Evolutionary conservation across 2,888 invertebrate genomes (phyloP), one percentile per base, ranked within the genome.

Genomic region (Linnaemya tessellans): DNA sequence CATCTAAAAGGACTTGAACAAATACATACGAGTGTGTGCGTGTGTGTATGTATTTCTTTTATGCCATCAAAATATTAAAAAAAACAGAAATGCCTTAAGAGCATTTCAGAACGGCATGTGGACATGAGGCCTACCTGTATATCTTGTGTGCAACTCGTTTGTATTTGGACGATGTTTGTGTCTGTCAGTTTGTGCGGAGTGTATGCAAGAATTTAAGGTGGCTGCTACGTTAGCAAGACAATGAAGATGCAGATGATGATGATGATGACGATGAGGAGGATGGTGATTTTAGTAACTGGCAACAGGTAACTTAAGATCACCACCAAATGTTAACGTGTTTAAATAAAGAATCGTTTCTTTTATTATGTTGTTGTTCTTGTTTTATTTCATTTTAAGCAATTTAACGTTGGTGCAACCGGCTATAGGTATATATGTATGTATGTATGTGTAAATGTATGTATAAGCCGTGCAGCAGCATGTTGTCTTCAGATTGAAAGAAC

Each of bases 281-380:
- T 68, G 74, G 73, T 54, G 70, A 84, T 65, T 80, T 80, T 60
- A 73, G 49, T 73, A 80, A 80, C 71, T 71, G 75, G 80, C 77
- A 78, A 64, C 84, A 84, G 84, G 84, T 84, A 84, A 84, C 80
- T 64, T 81, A 84, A 84, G 84, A 81, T 73, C 84, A 84, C 60
- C 49, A 78, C 73, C 78, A 84, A 80, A 81, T 78, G 84, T 78
- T 78, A 84, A 73, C 84, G 68, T 68, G 73, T 78, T 78, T 68
- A 75, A 80, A 60, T 79, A 79, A 79, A 71, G 80, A 84, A 80
- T 65, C 71, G 71, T 67, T 62, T 71, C 58, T 64, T 38, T 77
- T 77, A 8, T 54, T 75, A 56, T 58, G 5, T 60, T n/a, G 30
- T 64, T 0, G 56, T 35, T 9, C 3, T 68, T 68, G 11, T 3